phyloP scores from a whole-genome alignment of 92 coral and sea anemone genomes.

The Phenganax stokvisi region DNA sequence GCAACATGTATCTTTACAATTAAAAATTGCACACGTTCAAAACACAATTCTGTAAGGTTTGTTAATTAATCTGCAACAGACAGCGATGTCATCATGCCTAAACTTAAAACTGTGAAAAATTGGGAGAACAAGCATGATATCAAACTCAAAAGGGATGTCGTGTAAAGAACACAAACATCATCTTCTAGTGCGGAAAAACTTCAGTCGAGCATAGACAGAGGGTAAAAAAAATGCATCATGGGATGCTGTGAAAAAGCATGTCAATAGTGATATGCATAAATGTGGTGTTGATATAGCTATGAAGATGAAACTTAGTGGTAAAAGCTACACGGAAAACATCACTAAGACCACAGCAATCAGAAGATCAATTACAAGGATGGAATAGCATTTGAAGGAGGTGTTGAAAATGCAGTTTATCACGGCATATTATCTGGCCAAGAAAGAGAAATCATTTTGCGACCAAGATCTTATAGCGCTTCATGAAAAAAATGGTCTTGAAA shows the following conservation, averaged over 20 bases:
- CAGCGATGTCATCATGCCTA: background rate
- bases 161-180: background rate
- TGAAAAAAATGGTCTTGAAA: constrained; percentile 30
- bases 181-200: background rate
- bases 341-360: background rate
- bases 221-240: background rate
- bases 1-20: background rate
- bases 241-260: background rate
- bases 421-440: constrained; percentile 33
- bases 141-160: background rate
- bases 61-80: background rate
- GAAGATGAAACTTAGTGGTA: background rate
- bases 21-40: background rate
- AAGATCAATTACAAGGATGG: background rate
- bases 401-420: constrained; percentile 21
- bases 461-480: constrained; percentile 21
- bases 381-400: background rate
- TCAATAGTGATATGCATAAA: background rate
- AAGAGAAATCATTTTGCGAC: constrained; percentile 28
- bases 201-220: background rate
- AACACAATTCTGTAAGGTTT: background rate
- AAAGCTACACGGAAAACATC: background rate
- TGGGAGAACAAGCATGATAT: background rate
- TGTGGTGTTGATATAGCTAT: background rate
- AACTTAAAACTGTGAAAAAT: background rate